Conservation (phyloP, 2,113 vertebrate genomes). For the Triplophysa tibetana region DNA sequence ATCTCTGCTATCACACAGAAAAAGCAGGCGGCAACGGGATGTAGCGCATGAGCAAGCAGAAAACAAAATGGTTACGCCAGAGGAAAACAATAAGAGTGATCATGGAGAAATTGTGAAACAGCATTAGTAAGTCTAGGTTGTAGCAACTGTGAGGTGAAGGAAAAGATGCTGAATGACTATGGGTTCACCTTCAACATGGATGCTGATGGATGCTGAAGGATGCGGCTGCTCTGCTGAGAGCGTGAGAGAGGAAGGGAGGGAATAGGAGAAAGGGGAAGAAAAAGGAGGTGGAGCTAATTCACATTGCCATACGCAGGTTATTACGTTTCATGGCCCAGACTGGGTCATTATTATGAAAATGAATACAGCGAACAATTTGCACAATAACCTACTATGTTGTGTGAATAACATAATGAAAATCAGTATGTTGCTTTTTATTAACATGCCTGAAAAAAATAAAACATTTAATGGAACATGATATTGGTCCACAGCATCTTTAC, state of each 20-base stretch:
- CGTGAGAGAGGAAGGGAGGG: background rate
- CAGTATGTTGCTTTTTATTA: background rate
- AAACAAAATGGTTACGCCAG: background rate
- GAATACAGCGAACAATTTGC: no score
- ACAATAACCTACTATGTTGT: no score
- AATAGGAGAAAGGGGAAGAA: background rate
- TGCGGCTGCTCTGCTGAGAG: conserved; percentile 84
- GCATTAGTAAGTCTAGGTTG: background rate
- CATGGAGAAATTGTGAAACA: background rate
- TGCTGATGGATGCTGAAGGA: conserved; percentile 89
- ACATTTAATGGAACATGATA: background rate
- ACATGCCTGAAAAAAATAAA: background rate
- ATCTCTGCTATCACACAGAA: conserved; percentile 66
- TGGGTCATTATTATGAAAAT: background rate
- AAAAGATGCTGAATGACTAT: conserved; percentile 29
- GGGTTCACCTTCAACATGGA: conserved; percentile 85
- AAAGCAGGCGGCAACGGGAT: conserved; percentile 28
- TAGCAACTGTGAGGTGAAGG: background rate
- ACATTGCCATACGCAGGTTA: conserved; percentile 28
- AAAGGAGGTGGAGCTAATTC: background rate
- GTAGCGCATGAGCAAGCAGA: conserved; percentile 18
- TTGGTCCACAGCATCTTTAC: background rate
- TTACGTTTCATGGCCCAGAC: conserved; percentile 5
- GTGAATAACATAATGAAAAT: no score
- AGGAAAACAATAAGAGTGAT: background rate